Evolutionary conservation across 2,888 invertebrate genomes (phyloP).

Genomic region (Glaucopsyche alexis): DNA sequence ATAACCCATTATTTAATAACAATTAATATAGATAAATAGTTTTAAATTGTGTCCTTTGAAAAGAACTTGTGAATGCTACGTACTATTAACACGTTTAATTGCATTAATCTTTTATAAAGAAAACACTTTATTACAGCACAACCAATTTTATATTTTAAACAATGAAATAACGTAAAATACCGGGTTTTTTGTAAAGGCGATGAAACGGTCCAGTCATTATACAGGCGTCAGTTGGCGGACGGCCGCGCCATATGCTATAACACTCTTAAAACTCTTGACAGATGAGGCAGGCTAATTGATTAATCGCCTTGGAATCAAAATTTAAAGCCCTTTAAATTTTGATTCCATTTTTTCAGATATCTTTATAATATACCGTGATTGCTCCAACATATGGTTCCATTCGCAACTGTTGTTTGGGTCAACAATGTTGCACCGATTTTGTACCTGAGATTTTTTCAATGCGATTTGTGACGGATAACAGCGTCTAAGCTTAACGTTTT

Average conservation of each 20-base stretch:
- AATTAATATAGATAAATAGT: background rate
- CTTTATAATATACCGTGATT: constrained; percentile 74
- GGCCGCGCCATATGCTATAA: constrained; percentile 68
- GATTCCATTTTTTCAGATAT: constrained; percentile 67
- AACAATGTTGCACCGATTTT: constrained; percentile 18
- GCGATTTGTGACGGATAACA: constrained; percentile 17
- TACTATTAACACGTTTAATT: background rate
- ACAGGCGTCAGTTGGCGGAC: constrained; percentile 71
- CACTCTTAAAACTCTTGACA: constrained; percentile 68
- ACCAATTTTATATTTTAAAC: constrained; percentile 15
- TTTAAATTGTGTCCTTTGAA: background rate
- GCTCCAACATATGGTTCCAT: constrained; percentile 73
- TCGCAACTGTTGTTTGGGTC: constrained; percentile 50
- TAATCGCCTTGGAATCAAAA: constrained; percentile 70
- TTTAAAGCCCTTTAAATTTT: constrained; percentile 72
- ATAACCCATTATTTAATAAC: constrained; percentile 1
- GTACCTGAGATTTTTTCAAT: constrained; percentile 34
- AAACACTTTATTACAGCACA: background rate
- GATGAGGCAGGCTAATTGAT: constrained; percentile 73
- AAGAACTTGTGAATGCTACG: background rate
- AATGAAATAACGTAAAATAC: constrained; percentile 13
- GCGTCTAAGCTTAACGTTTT: background rate
- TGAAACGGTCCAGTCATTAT: constrained; percentile 56
- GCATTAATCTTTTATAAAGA: background rate
- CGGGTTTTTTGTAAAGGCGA: constrained; percentile 29